Percentiles rank a stretch among this genome's conserved stretches.
phyloP scores from a whole-genome alignment of 2,113 vertebrate genomes.

The Epinephelus fuscoguttatus region DNA sequence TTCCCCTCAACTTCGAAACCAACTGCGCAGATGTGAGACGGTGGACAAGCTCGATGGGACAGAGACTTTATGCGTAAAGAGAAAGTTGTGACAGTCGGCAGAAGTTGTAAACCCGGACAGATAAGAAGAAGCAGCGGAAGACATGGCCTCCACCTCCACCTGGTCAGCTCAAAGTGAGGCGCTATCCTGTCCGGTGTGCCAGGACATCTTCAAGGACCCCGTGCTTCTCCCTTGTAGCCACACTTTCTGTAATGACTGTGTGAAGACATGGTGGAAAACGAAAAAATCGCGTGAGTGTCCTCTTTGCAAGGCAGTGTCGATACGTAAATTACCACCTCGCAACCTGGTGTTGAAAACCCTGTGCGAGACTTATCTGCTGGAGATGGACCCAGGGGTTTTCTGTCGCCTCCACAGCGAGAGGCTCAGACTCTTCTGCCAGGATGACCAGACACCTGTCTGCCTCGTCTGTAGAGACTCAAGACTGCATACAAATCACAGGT shows the following conservation, averaged over 20 bases:
- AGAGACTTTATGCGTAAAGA: no score
- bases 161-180: background rate
- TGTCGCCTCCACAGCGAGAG: conserved; percentile 14
- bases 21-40: no score
- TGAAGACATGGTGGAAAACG: background rate
- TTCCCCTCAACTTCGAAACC: no score
- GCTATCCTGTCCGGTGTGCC: conserved; percentile 25
- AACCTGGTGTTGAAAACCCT: conserved; percentile 22
- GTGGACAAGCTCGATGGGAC: no score
- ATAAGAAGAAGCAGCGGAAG: background rate
- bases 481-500: background rate
- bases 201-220: background rate
- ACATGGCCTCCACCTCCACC: background rate
- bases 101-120: background rate
- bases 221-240: conserved; percentile 12
- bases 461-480: background rate
- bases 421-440: conserved; percentile 19
- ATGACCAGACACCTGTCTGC: background rate
- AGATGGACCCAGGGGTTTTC: background rate
- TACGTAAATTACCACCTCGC: fast-evolving
- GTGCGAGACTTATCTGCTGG: background rate
- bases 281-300: fast-evolving
- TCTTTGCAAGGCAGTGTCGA: background rate
- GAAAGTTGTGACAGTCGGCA: no score
- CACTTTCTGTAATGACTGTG: conserved; percentile 6